Conservation (phyloP, 2,113 vertebrate genomes). For the Equus quagga region DNA sequence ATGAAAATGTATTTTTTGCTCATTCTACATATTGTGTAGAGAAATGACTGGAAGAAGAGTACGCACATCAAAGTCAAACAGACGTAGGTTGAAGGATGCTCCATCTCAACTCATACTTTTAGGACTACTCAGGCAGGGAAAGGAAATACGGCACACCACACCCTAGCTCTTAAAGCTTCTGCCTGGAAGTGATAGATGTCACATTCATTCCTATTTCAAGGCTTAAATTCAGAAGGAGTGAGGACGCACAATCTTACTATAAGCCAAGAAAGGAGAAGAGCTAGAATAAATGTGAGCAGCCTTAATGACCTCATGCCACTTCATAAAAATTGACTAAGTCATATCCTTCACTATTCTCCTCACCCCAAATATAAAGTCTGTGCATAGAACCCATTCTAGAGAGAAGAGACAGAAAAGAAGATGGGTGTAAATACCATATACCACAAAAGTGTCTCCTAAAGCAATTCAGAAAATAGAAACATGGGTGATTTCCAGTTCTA, state of each 20-base stretch:
- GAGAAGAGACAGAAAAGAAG: neutral
- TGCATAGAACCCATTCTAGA: neutral
- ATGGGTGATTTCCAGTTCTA: neutral
- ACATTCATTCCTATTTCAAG: neutral
- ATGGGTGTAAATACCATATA: neutral
- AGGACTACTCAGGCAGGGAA: neutral
- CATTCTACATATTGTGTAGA: neutral
- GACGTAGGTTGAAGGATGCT: neutral
- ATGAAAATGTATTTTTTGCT: neutral
- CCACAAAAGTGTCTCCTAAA: neutral
- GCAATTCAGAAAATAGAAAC: neutral
- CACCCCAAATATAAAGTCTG: neutral
- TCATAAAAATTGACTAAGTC: neutral
- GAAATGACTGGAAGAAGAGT: neutral
- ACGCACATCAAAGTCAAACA: neutral
- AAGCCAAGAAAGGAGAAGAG: neutral
- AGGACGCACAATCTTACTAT: neutral
- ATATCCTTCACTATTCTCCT: neutral
- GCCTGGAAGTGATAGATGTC: neutral
- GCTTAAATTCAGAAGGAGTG: neutral
- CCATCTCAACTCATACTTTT: neutral
- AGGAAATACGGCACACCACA: rapidly evolving
- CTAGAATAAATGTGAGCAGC: neutral
- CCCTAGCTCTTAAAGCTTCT: neutral
- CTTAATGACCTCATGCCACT: neutral